Conservation (phyloP, 2,888 invertebrate genomes). For the Hermaeophaga mercurialis region DNA sequence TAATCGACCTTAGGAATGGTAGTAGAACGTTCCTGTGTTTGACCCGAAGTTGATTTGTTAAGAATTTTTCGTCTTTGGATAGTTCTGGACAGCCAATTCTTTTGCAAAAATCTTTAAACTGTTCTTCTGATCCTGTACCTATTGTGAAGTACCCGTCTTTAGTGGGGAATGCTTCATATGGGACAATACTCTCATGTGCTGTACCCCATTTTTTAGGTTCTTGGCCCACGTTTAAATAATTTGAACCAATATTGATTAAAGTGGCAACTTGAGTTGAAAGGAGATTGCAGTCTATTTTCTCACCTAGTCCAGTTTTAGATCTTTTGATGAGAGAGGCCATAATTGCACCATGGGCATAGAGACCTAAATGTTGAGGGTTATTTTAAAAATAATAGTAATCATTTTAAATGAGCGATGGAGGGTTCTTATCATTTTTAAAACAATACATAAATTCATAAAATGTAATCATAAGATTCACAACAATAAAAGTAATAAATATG, state of each 20-base stretch:
- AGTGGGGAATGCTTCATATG: constrained; percentile 89
- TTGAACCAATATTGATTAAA: constrained; percentile 87
- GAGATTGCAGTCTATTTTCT: constrained; percentile 93
- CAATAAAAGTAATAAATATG: too few relatives aligned
- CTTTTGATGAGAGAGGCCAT: constrained; percentile 86
- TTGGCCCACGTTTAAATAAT: constrained; percentile 82
- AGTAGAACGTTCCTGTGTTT: constrained; percentile 74
- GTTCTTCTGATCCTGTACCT: constrained; percentile 84
- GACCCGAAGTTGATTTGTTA: constrained; percentile 77
- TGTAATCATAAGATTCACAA: too few relatives aligned
- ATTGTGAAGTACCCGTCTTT: constrained; percentile 83
- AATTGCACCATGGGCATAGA: constrained; percentile 94
- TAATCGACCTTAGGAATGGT: constrained; percentile 63
- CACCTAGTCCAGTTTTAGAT: constrained; percentile 78
- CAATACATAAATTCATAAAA: too few relatives aligned
- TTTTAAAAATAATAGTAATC: too few relatives aligned
- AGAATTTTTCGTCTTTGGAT: constrained; percentile 67
- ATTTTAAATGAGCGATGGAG: too few relatives aligned
- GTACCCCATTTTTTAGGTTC: constrained; percentile 88
- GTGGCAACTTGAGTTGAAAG: constrained; percentile 89
- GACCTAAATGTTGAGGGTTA: too few relatives aligned
- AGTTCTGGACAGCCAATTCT: constrained; percentile 67
- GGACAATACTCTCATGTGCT: constrained; percentile 92
- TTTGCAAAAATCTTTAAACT: constrained; percentile 76
- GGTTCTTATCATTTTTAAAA: too few relatives aligned